Base-by-base conservation (phyloP, 2,113 vertebrate species). In the Pteropus alecto region DNA sequence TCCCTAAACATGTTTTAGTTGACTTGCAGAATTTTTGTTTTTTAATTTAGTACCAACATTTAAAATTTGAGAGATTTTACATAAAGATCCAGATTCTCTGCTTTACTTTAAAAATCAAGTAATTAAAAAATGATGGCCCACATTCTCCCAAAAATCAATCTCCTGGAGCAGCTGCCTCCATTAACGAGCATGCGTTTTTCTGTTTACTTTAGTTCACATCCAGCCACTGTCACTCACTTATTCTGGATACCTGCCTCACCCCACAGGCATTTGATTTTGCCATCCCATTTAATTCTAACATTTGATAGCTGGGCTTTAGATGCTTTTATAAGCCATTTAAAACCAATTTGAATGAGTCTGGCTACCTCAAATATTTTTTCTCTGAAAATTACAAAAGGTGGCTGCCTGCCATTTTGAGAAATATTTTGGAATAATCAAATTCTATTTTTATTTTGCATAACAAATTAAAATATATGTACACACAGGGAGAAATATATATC, bases 401-500 rank as follows among this genome's bases (percentile, higher is more conserved):
- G 19, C 71, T 94, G 13, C 10, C 61, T 83, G 7, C 3, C 56
- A 87, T 56, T 96, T 51, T 54, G n/a, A 93, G 26, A 56, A 84
- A 83, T 79, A 83, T 4, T 58, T 33, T 43, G 87, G 46, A 88
- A 83, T 74, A 84, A 82, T 82, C n/a, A 12, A 95, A 86, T 48
- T 93, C 18, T 58, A 67, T 63, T 95, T 94, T 74, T 81, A 73
- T 88, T 92, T 93, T 94, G 30, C 5, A 77, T 51, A 76, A 71
- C 84, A 86, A 61, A 85, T 48, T 77, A 38, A 61, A 7, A 60
- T 4, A 81, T 22, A 71, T 30, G n/a, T 33, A 67, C 14, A 67
- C 63, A 67, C 5, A 67, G 16, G n/a, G 15, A 67, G 24, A 60
- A 24, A 60, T 60, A 10, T 60, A 60, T 24, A 22, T 58, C 19